Evolutionary conservation across 2,797 vertebrate genomes (phyloP).

Genomic region (Lateolabrax maculatus): DNA sequence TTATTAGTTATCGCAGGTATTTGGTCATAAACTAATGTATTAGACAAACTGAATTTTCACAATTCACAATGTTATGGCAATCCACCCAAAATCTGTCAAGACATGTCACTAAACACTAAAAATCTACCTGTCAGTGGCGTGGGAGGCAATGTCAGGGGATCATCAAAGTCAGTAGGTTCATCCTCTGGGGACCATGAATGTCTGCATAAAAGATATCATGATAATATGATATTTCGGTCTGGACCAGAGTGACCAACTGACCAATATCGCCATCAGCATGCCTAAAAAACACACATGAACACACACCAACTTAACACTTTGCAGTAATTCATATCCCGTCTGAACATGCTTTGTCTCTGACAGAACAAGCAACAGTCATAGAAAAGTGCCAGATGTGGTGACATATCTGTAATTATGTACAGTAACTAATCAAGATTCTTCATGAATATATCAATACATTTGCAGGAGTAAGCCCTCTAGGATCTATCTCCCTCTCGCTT

Average conservation of each 20-base stretch:
- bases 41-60: too few species aligned
- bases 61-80: not conserved
- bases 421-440: slow-evolving; percentile 6
- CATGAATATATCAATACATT: not conserved
- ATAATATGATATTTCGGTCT: not conserved
- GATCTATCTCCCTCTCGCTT: not conserved
- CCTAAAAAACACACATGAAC: not conserved
- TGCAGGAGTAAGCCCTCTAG: not conserved
- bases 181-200: not conserved
- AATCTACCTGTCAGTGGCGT: not conserved
- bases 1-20: not conserved
- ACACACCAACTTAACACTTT: not conserved
- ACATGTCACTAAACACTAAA: not conserved
- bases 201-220: not conserved
- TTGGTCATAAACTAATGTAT: too few species aligned
- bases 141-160: not conserved
- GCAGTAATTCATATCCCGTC: not conserved
- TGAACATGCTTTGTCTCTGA: not conserved
- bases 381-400: not conserved
- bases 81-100: not conserved
- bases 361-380: not conserved
- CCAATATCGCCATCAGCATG: too few species aligned
- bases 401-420: not conserved
- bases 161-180: not conserved
- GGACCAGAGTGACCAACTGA: not conserved